These are phyloP conservation scores for Suricata suricatta DNA, from an alignment of 2,113 vertebrate genomes.

Conservation along the genomic window DNA sequence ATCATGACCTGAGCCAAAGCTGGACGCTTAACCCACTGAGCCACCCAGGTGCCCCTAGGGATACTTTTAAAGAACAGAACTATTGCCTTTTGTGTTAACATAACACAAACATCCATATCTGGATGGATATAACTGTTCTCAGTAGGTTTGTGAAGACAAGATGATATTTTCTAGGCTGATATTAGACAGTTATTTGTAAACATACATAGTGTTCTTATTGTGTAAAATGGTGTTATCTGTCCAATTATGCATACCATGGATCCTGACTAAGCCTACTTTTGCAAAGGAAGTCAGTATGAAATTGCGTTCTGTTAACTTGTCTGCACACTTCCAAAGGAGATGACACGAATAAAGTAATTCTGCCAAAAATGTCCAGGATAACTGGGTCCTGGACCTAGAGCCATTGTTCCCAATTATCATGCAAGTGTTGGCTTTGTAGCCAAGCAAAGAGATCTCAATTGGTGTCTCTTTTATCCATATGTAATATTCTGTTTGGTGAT, in stretches of 20 bases:
- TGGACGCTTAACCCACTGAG: too few species aligned
- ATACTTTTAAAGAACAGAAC: not conserved
- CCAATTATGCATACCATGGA: not conserved
- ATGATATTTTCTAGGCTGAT: not conserved
- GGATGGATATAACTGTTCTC: not conserved
- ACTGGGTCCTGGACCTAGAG: not conserved
- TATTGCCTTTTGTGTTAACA: not conserved
- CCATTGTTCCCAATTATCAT: not conserved
- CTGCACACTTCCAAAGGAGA: conserved; percentile 16
- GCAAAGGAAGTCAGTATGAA: conserved; percentile 19
- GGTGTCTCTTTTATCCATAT: not conserved
- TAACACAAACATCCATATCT: not conserved
- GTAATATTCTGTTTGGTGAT: not conserved
- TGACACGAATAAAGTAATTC: not conserved
- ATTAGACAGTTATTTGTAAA: conserved; percentile 52
- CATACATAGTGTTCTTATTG: not conserved
- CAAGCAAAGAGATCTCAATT: not conserved
- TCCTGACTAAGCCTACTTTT: not conserved
- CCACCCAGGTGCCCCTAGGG: not conserved
- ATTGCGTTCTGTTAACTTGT: not conserved
- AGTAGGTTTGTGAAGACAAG: conserved; percentile 23
- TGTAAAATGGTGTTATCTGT: not conserved
- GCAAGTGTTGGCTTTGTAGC: not conserved
- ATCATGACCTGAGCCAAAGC: too few species aligned
- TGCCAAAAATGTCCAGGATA: not conserved